phyloP scores from a whole-genome alignment of 2,888 invertebrate genomes.

The Aphodius sticticus region DNA sequence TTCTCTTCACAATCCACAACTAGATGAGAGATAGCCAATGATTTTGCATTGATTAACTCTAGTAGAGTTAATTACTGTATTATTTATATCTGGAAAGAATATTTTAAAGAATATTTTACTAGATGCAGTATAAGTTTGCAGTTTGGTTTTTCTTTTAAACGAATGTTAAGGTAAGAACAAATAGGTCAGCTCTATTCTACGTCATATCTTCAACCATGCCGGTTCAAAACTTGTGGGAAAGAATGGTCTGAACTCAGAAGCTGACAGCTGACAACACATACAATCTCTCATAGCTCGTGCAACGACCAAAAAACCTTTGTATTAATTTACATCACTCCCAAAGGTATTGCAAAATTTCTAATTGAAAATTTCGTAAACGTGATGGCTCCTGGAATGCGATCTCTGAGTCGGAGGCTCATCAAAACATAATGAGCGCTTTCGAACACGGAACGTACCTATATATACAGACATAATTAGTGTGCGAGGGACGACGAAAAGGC shows the following conservation, averaged over 20 bases:
- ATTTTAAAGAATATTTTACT: background rate
- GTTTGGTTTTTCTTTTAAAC: too few species aligned
- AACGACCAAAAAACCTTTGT: background rate
- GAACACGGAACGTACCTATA: background rate
- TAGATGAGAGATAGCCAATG: background rate
- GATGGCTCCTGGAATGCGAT: background rate
- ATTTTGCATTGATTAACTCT: background rate
- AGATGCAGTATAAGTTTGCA: too few species aligned
- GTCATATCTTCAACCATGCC: too few species aligned
- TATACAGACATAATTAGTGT: background rate
- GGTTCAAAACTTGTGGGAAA: too few species aligned
- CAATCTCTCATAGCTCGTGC: background rate
- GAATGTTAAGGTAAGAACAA: too few species aligned
- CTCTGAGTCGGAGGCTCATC: background rate
- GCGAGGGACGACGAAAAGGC: background rate
- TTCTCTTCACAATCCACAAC: background rate
- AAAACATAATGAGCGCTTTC: background rate
- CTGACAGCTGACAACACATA: background rate
- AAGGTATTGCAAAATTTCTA: background rate
- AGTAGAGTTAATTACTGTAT: background rate
- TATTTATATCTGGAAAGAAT: background rate
- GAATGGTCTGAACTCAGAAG: too few species aligned
- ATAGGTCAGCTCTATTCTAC: too few species aligned
- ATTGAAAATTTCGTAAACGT: background rate
- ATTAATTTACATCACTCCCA: background rate